Base-by-base conservation (phyloP, 1,140 invertebrate genomes). In the Lordiphosa collinella region DNA sequence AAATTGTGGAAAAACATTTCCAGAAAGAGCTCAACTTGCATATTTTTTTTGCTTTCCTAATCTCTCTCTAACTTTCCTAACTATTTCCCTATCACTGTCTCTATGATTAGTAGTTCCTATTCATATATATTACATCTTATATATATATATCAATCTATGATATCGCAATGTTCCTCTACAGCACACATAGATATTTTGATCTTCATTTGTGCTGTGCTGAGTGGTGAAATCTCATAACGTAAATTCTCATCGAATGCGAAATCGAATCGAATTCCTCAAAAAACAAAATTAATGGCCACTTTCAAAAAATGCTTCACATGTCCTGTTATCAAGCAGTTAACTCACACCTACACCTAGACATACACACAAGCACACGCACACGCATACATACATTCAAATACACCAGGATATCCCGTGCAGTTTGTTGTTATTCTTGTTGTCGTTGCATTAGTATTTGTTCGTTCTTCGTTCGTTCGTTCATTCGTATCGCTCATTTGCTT, bases 201-300 rank as follows among this genome's bases (percentile, higher is more conserved):
- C 43, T 49, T 78, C 60, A 78, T 85, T 68, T 80, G 82, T 78
- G 80, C 74, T 85, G 82, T 82, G 40, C 67, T 72, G 74, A 87
- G 76, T 88, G 79, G 65, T 63, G 86, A 88, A 88, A 88, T 87
- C 85, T 73, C 86, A 88, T 88, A 88, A 87, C 86, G 86, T 88
- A 88, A 87, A 70, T 84, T 84, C 48, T 86, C 86, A 86, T 87
- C 86, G 86, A 88, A 85, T 80, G 41, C 48, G 16, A 16, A 50
- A 34, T 49, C 46, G 44, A 61, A 74, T 80, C 47, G 48, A 44
- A 71, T 43, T 51, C 51, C 25, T 29, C 1, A 29, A 7, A 29
- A n/a, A 57, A 62, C 43, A 44, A 69, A 44, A 47, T 55, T 52
- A 67, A 72, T 18, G 44, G 18, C 57, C 54, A 76, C 56, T 47